A percentile compares a stretch with the other conserved stretches of the same genome.
phyloP scores from a whole-genome alignment of 2,113 vertebrate species.

The Osmerus mordax region DNA sequence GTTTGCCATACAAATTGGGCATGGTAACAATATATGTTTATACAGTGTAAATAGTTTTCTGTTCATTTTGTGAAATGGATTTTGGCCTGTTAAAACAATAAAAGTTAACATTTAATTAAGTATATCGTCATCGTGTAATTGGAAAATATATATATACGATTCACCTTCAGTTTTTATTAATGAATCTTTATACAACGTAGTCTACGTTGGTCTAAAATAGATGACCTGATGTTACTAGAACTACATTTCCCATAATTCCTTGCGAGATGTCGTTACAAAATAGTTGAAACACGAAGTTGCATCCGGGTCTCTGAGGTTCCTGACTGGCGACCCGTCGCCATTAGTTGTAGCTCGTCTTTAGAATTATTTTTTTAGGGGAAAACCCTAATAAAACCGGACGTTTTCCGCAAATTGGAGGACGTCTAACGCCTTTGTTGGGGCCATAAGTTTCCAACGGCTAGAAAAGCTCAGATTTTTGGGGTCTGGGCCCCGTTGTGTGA shows the following conservation, averaged over 20 bases:
- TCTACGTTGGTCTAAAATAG: not conserved
- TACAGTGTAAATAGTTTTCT: too few species aligned
- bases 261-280: not conserved
- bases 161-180: too few species aligned
- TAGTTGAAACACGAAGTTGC: conserved; percentile 45
- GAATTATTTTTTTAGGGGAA: conserved; percentile 30
- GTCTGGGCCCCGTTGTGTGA: conserved; percentile 66
- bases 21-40: too few species aligned
- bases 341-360: conserved; percentile 53
- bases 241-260: conserved; percentile 58
- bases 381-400: conserved; percentile 16
- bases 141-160: too few species aligned
- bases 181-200: not conserved
- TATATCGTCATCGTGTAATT: too few species aligned
- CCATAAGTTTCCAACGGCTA: conserved; percentile 46
- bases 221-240: not conserved
- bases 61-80: too few species aligned
- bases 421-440: conserved; percentile 47
- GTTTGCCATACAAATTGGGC: too few species aligned
- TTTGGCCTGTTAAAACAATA: too few species aligned
- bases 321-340: conserved; percentile 85
- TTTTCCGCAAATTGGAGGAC: conserved; percentile 63
- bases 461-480: conserved; percentile 43
- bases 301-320: conserved; percentile 75
- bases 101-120: too few species aligned